Evolutionary conservation across 1,140 invertebrate species (phyloP), one percentile per base, ranked within the genome.

Genomic region (Trinorchestia longiramus): DNA sequence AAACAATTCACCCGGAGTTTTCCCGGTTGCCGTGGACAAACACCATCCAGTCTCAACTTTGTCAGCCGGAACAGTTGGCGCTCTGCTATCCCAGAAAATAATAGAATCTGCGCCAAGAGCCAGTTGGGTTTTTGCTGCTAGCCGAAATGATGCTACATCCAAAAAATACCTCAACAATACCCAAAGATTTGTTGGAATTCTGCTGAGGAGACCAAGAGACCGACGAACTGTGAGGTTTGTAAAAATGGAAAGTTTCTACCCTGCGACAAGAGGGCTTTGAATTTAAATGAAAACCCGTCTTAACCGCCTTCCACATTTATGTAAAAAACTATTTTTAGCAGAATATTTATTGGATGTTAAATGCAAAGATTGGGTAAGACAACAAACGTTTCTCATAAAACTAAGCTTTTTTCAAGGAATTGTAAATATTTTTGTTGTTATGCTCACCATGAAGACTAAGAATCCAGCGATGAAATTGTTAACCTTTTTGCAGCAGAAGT

Each of bases 31-130:
- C 15, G 62, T 3, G 28, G 62, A 11, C 8, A 77, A 28, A 19
- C 62, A 77, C 62, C 62, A 36, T 77, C 88, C 43, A 36, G 43
- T 42, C 88, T 90, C 43, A 42, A 43, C 88, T 90, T 90, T 41
- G 88, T 43, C 88, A 43, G 88, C n/a, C 4, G 88, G 88, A 90
- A 43, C 88, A 90, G 4, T 43, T 90, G 88, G 43, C 88, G 88
- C 88, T 90, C 43, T 90, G 88, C 88, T 90, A 28, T 41, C 88
- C 88, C 88, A 42, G 88, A 90, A 90, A 90, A 90, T 90, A 90
- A 90, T 90, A 43, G 88, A 90, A 90, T 90, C 88, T 43, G 42
- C n/a, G 88, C 88, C n/a, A 90, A 42, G 88, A 90, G 88, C 88
- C 88, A 90, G n/a, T 90, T 90, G 43, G 88, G 88, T 90, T 43